Percentiles rank a stretch among this genome's conserved stretches.
Evolutionary conservation across 2,113 vertebrate genomes (phyloP).

Genomic region (Eublepharis macularius): DNA sequence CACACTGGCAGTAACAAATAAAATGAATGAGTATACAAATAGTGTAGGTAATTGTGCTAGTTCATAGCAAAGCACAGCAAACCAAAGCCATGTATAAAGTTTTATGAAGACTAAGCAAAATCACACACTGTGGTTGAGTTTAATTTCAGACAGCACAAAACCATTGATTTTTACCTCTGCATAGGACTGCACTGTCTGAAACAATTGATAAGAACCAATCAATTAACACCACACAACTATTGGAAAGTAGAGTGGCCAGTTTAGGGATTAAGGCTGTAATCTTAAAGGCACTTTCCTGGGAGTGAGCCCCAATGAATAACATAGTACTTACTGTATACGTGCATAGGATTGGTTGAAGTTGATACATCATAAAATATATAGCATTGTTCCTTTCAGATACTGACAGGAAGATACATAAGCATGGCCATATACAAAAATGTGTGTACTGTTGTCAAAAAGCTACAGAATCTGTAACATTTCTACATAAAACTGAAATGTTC

Average conservation of each 20-base stretch:
- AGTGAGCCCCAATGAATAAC: too few species aligned
- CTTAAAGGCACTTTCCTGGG: too few species aligned
- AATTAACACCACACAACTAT: slow-evolving; percentile 6
- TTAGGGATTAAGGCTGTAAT: not conserved
- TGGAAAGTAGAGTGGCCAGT: slow-evolving; percentile 21
- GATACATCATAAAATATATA: not conserved
- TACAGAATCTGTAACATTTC: too few species aligned
- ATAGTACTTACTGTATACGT: too few species aligned
- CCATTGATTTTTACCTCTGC: too few species aligned
- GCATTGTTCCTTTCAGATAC: not conserved
- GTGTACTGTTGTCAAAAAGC: too few species aligned
- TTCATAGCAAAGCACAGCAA: not conserved
- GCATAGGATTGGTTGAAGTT: slow-evolving; percentile 6
- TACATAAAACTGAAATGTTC: too few species aligned
- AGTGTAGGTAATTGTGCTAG: not conserved
- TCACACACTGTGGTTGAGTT: too few species aligned
- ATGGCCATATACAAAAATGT: too few species aligned
- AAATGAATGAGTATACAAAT: not conserved
- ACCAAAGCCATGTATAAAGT: not conserved
- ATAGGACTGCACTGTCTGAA: not conserved
- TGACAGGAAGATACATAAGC: too few species aligned
- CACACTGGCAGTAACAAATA: slow-evolving; percentile 4
- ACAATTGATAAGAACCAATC: not conserved
- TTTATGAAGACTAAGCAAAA: too few species aligned
- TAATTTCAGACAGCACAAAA: not conserved